A percentile compares a stretch with the other conserved stretches of the same genome.
Conservation (phyloP, 1,140 invertebrate genomes). For the Ceratosolen solmsi region DNA sequence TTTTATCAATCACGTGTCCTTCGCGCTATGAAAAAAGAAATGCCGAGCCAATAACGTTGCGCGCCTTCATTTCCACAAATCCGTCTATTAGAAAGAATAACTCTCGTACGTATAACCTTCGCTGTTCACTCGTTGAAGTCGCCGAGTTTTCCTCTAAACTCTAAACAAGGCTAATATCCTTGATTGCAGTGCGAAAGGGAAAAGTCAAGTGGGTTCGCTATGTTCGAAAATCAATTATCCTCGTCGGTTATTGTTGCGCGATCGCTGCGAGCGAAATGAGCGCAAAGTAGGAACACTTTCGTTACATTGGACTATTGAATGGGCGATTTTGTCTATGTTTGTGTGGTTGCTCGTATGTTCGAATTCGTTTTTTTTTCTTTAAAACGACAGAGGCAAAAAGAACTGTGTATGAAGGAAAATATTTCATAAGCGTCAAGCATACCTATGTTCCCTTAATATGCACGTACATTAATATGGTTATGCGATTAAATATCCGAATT, state of each 20-base stretch:
- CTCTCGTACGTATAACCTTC: slow-evolving; percentile 13
- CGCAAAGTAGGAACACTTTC: background rate
- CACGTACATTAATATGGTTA: too few relatives aligned
- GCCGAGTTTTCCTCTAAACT: slow-evolving; percentile 4
- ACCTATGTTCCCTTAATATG: too few relatives aligned
- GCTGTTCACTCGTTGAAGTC: slow-evolving; percentile 37
- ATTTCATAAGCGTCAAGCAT: too few relatives aligned
- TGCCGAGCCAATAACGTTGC: background rate
- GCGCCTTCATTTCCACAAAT: slow-evolving; percentile 27
- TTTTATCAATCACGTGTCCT: background rate
- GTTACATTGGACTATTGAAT: background rate
- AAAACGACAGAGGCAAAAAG: background rate
- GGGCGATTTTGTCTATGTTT: background rate
- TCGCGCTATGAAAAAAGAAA: background rate
- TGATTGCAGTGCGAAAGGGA: slow-evolving; percentile 25
- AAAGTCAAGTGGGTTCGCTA: background rate
- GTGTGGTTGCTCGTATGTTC: too few relatives aligned
- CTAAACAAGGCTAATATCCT: slow-evolving; percentile 36
- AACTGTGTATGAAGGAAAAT: too few relatives aligned
- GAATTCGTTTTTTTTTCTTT: too few relatives aligned
- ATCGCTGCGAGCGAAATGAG: background rate
- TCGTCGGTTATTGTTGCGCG: slow-evolving; percentile 15
- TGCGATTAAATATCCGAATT: too few relatives aligned
- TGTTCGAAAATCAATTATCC: slow-evolving; percentile 44
- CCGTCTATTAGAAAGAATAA: background rate